Conservation (phyloP, 2,113 vertebrate species). For the Tringa solitaria region DNA sequence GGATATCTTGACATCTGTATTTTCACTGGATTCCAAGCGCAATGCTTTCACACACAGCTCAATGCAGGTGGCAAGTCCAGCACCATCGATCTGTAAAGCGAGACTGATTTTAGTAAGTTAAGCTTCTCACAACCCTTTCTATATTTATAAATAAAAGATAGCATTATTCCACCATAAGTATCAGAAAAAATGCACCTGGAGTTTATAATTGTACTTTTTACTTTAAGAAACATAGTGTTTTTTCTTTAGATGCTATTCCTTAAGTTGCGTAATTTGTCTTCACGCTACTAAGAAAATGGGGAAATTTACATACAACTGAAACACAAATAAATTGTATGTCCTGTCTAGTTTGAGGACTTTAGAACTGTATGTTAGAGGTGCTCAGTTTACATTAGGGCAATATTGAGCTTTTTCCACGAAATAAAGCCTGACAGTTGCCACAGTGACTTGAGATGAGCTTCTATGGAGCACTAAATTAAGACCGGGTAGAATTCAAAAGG, state of each 20-base stretch:
- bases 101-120: conserved; percentile 27
- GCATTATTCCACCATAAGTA: not conserved
- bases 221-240: not conserved
- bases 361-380: not conserved
- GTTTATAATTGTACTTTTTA: not conserved
- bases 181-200: not conserved
- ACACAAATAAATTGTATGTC: not conserved
- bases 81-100: conserved; percentile 81
- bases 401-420: not conserved
- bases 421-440: not conserved
- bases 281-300: not conserved
- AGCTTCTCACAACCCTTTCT: not conserved
- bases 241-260: not conserved
- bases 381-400: not conserved
- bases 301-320: not conserved
- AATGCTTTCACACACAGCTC: conserved; percentile 93
- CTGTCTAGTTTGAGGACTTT: not conserved
- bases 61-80: conserved; percentile 89
- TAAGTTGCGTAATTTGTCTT: not conserved
- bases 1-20: conserved; percentile 86
- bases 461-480: not conserved
- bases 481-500: not conserved
- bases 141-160: not conserved
- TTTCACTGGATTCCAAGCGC: conserved; percentile 87
- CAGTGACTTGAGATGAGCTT: not conserved